These are phyloP conservation scores for Dryomyza anilis DNA, from an alignment of 2,888 invertebrate species.

Conservation along the genomic window DNA sequence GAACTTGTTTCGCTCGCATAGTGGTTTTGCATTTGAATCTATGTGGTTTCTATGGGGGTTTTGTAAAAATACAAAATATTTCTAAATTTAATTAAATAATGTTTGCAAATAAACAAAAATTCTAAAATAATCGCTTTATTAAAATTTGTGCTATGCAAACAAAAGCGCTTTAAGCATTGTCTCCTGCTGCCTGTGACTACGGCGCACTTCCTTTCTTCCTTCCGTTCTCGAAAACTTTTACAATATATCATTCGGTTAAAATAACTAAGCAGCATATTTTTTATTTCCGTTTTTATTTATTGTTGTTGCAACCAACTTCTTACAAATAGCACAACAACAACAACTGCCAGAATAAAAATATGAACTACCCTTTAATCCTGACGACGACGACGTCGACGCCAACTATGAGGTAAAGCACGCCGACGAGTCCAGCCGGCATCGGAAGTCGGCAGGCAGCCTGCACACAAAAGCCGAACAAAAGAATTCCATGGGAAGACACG, in stretches of 20 bases:
- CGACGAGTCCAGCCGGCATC: not conserved
- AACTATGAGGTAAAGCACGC: not conserved
- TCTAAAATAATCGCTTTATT: too few species aligned
- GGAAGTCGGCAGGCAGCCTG: not conserved
- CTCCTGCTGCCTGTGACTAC: too few species aligned
- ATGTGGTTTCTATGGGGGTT: too few species aligned
- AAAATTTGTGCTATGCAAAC: too few species aligned
- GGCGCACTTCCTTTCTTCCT: too few species aligned
- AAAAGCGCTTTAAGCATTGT: too few species aligned
- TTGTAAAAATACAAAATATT: too few species aligned
- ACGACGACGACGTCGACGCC: not conserved
- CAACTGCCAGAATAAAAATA: not conserved
- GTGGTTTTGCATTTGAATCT: too few species aligned
- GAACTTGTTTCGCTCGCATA: too few species aligned
- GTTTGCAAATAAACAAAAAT: too few species aligned
- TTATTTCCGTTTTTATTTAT: not conserved
- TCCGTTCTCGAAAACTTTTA: not conserved
- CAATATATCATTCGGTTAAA: conserved; percentile 4
- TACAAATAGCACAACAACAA: too few species aligned
- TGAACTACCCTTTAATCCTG: not conserved
- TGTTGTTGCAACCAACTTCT: not conserved
- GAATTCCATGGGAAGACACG: conserved; percentile 5
- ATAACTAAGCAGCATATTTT: not conserved
- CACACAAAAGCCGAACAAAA: conserved; percentile 8
- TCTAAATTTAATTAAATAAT: too few species aligned